Conservation (phyloP, 2,888 invertebrate species). For the Amblyjoppa fuscipennis region DNA sequence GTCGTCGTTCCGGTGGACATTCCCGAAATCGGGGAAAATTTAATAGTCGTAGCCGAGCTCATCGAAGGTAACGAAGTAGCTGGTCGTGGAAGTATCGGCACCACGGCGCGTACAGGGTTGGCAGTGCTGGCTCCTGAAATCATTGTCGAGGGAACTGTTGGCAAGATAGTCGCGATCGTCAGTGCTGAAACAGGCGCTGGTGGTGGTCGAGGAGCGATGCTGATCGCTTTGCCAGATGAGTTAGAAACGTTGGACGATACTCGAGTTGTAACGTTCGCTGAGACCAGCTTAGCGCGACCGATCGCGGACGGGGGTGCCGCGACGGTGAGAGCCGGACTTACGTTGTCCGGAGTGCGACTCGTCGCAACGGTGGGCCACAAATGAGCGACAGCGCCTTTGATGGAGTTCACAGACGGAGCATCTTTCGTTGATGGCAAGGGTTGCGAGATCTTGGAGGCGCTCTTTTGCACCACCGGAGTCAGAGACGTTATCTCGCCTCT, state of each 20-base stretch:
- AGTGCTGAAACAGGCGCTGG: neutral
- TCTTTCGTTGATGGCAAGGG: neutral
- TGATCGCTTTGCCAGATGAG: neutral
- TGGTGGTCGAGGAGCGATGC: neutral
- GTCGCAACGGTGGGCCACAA: slow-evolving; percentile 8
- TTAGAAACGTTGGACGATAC: neutral
- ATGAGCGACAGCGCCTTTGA: slow-evolving; percentile 22
- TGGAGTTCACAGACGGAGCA: neutral
- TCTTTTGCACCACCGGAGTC: neutral
- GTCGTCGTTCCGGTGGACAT: neutral
- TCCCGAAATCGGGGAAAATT: neutral
- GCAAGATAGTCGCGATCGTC: slow-evolving; percentile 39
- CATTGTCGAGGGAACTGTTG: neutral
- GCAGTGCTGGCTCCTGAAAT: neutral
- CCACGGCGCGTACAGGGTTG: neutral
- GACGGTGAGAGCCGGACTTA: neutral
- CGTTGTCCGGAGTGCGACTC: neutral
- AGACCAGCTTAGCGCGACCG: neutral
- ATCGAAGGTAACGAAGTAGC: neutral
- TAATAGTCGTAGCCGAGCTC: neutral
- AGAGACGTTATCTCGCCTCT: slow-evolving; percentile 70
- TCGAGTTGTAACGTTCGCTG: neutral
- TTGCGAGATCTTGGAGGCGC: neutral
- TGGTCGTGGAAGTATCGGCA: neutral
- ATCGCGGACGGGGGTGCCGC: neutral